These are phyloP conservation scores for Acrossocheilus wenchowensis DNA, from an alignment of 2,797 vertebrate species.

Conservation along the genomic window DNA sequence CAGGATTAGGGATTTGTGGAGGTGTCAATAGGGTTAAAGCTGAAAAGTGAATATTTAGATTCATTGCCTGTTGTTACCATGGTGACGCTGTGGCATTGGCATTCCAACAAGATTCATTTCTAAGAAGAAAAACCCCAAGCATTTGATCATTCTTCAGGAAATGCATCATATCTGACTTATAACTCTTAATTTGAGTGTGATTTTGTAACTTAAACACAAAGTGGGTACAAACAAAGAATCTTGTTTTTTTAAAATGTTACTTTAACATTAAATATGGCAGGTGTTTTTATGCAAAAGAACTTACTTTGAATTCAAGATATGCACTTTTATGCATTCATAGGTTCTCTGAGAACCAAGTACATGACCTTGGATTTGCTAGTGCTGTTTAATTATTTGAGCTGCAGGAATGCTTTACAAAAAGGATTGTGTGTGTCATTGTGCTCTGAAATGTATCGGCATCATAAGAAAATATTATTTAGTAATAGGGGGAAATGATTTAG, in stretches of 20 bases:
- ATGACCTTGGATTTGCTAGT: not conserved
- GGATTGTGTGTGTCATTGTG: not conserved
- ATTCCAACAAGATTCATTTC: not conserved
- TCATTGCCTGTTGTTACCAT: not conserved
- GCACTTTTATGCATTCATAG: not conserved
- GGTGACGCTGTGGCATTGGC: not conserved
- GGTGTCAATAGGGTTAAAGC: conserved; percentile 18
- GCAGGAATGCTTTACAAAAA: not conserved
- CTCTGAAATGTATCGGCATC: not conserved
- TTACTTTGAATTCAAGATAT: not conserved
- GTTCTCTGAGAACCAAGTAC: not conserved
- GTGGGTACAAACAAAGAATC: not conserved
- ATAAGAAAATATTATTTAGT: conserved; percentile 5
- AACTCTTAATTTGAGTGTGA: not conserved
- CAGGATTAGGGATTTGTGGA: not conserved
- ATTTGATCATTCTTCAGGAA: not conserved
- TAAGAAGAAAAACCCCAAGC: not conserved
- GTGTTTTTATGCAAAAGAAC: not conserved
- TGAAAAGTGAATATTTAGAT: conserved; percentile 8
- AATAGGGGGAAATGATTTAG: not conserved
- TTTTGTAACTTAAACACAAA: not conserved
- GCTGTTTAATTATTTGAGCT: not conserved
- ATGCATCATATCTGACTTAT: not conserved
- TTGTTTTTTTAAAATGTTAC: not conserved
- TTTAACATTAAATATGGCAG: not conserved